Conservation (phyloP, 2,113 vertebrate genomes). For the Toxostoma redivivum region DNA sequence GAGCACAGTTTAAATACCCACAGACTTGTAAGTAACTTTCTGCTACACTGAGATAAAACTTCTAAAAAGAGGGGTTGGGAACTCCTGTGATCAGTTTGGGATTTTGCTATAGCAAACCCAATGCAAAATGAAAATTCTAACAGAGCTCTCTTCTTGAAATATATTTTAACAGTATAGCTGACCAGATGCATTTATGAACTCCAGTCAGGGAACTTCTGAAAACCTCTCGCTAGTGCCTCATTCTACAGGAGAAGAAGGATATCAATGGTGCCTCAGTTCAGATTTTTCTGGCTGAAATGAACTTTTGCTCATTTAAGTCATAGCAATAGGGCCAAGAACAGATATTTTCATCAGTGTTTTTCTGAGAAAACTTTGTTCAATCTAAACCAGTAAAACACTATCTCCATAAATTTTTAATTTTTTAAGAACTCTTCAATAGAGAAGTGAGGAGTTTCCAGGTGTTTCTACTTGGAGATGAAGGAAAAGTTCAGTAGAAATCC, state of each 20-base stretch:
- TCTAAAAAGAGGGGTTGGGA: not conserved
- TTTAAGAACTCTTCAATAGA: not conserved
- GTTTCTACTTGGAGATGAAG: not conserved
- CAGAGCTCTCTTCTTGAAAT: not conserved
- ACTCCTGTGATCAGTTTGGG: not conserved
- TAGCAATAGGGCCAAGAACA: not conserved
- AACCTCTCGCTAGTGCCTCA: fast-evolving
- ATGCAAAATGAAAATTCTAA: not conserved
- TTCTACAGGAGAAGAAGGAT: not conserved
- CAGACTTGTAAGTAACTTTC: not conserved
- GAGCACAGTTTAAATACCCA: not conserved
- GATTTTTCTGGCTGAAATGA: not conserved
- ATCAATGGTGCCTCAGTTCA: not conserved
- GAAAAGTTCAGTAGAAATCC: not conserved
- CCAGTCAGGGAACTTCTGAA: not conserved
- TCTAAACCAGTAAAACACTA: not conserved
- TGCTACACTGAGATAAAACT: not conserved
- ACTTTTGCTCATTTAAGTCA: not conserved
- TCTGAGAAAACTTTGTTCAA: not conserved
- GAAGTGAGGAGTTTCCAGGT: not conserved
- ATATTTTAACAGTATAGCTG: not conserved
- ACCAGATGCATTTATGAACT: not conserved
- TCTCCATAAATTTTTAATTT: not conserved
- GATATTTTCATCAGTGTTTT: not conserved
- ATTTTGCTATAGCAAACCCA: not conserved